A percentile compares a stretch with the other conserved stretches of the same genome.
Conservation (phyloP, 2,888 invertebrate species). For the Xylocampa areola region DNA sequence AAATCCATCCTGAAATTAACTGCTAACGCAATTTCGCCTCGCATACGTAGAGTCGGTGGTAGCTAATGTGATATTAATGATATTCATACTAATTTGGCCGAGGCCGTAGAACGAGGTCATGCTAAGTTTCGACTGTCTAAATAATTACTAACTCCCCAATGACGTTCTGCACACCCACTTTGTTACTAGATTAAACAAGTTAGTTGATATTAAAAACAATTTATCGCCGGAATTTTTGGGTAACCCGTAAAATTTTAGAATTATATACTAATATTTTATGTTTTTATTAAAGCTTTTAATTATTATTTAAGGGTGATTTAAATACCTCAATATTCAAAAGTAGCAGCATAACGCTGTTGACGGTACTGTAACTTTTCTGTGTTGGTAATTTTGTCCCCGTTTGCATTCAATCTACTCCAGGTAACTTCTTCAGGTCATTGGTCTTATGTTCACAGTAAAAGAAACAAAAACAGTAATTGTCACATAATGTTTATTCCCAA, state of each 20-base stretch:
- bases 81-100: conserved; percentile 78
- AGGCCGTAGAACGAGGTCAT: conserved; percentile 75
- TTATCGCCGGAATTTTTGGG: conserved; percentile 37
- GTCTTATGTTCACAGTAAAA: conserved; percentile 58
- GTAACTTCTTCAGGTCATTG: conserved; percentile 16
- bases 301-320: too few species aligned
- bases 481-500: conserved; percentile 92
- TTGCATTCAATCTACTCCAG: neutral
- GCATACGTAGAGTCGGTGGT: conserved; percentile 59
- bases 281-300: conserved; percentile 7
- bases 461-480: conserved; percentile 83
- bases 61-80: conserved; percentile 82
- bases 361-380: too few species aligned
- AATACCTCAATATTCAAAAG: too few species aligned
- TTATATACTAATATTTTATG: conserved; percentile 27
- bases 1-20: conserved; percentile 59
- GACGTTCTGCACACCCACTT: conserved; percentile 54
- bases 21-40: conserved; percentile 65
- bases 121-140: conserved; percentile 79
- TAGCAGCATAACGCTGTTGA: too few species aligned
- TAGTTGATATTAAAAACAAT: conserved; percentile 59
- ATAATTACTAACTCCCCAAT: conserved; percentile 75
- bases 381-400: too few species aligned
- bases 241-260: conserved; percentile 37
- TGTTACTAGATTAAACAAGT: conserved; percentile 58